A percentile compares a stretch with the other conserved stretches of the same genome.
Evolutionary conservation across 2,888 invertebrate species (phyloP).

Genomic region (Palloptera scutellata): DNA sequence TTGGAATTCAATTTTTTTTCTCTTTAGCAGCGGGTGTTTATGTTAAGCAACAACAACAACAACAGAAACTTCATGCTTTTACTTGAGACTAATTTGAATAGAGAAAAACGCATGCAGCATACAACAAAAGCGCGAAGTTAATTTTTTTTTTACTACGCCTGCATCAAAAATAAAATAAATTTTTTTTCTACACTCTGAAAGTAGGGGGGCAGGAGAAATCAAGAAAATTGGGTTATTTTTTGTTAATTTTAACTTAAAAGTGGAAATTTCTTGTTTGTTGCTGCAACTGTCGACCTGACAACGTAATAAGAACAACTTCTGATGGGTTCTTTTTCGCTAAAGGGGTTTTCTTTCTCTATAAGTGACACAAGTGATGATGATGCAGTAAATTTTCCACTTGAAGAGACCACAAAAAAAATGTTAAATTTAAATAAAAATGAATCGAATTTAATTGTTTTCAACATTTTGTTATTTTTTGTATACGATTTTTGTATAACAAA

Average conservation of each 20-base stretch:
- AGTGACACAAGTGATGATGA: too few relatives aligned
- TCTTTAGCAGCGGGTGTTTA: slow-evolving; percentile 23
- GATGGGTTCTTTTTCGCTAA: too few relatives aligned
- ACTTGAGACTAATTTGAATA: slow-evolving; percentile 21
- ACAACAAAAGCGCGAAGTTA: slow-evolving; percentile 13
- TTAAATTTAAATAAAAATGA: too few relatives aligned
- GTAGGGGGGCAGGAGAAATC: too few relatives aligned
- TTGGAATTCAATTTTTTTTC: slow-evolving; percentile 30
- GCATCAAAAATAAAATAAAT: background rate
- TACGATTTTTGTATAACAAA: slow-evolving; percentile 25
- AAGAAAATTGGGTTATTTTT: too few relatives aligned
- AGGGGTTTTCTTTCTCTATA: too few relatives aligned
- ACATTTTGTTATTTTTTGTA: slow-evolving; percentile 7
- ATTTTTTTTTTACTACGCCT: slow-evolving; percentile 2
- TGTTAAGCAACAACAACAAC: too few relatives aligned
- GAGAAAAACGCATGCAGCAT: slow-evolving; percentile 7
- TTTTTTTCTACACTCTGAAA: background rate
- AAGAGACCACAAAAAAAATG: too few relatives aligned
- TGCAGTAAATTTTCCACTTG: slow-evolving; percentile 54
- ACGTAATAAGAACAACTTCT: too few relatives aligned
- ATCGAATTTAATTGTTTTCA: background rate
- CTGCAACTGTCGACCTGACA: slow-evolving; percentile 30
- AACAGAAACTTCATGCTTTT: slow-evolving; percentile 10
- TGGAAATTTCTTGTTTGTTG: slow-evolving; percentile 25
- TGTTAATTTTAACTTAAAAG: too few relatives aligned